Evolutionary conservation across 2,113 vertebrate species (phyloP).

Genomic region (Tetrao urogallus): DNA sequence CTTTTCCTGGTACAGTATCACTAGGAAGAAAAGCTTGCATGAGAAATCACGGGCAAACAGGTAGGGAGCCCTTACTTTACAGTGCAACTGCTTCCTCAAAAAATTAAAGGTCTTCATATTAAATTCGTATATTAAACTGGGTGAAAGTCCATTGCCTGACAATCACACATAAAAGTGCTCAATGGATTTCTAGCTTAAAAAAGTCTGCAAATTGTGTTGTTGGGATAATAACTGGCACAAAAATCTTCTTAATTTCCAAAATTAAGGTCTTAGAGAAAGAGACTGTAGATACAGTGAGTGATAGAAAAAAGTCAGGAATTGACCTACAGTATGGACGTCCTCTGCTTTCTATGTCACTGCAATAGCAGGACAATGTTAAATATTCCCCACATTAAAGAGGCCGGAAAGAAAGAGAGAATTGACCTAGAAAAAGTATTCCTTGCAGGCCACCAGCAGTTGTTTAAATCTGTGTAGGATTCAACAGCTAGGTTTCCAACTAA

Average conservation of each 20-base stretch:
- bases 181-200: background rate
- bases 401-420: background rate
- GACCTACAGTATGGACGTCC: background rate
- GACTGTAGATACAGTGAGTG: background rate
- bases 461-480: background rate
- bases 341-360: accelerated
- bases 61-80: background rate
- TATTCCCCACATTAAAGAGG: background rate
- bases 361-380: background rate
- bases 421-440: background rate
- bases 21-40: background rate
- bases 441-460: background rate
- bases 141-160: background rate
- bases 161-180: background rate
- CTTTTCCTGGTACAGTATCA: background rate
- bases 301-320: background rate
- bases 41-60: background rate
- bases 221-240: background rate
- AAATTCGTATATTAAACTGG: background rate
- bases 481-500: background rate
- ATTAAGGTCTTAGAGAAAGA: background rate
- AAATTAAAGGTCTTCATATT: constrained; percentile 7
- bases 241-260: background rate
- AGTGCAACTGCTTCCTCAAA: background rate
- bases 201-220: background rate